A percentile compares a stretch with the other conserved stretches of the same genome.
These are phyloP conservation scores for Pseudopodoces humilis DNA, from an alignment of 2,113 vertebrate species.

Conservation along the genomic window DNA sequence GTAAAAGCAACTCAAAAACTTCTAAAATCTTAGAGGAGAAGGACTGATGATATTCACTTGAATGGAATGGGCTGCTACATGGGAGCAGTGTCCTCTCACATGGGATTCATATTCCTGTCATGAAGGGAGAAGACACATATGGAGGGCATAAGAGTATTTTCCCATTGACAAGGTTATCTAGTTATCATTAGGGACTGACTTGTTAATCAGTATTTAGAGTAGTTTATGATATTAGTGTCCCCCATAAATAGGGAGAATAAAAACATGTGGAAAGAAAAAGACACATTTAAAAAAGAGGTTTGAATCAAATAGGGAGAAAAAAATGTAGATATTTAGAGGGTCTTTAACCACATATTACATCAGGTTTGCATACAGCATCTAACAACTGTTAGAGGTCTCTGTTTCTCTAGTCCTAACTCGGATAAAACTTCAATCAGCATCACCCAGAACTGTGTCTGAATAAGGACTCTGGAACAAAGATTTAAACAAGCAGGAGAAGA, in stretches of 20 bases:
- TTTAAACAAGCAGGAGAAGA: not conserved
- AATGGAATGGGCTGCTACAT: not conserved
- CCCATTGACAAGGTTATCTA: not conserved
- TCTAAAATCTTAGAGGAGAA: conserved; percentile 7
- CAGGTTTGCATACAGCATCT: not conserved
- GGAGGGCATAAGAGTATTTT: not conserved
- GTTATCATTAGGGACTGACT: not conserved
- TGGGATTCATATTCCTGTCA: conserved; percentile 8
- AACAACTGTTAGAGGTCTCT: not conserved
- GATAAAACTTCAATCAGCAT: not conserved
- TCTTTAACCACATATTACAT: not conserved
- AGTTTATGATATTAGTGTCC: not conserved
- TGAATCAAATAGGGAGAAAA: not conserved
- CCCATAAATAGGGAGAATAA: not conserved
- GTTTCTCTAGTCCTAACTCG: not conserved
- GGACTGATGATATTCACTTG: not conserved
- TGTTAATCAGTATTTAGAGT: not conserved
- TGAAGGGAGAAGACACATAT: not conserved
- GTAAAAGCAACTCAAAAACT: conserved; percentile 49
- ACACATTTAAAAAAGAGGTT: not conserved
- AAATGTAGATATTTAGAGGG: not conserved
- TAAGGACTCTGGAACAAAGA: not conserved
- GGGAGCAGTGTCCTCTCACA: not conserved
- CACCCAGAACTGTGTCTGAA: not conserved
- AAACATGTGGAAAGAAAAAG: not conserved